A percentile compares a stretch with the other conserved stretches of the same genome.
These are phyloP conservation scores for Drosophila kepulauana DNA, from an alignment of 1,140 invertebrate genomes.

Conservation along the genomic window DNA sequence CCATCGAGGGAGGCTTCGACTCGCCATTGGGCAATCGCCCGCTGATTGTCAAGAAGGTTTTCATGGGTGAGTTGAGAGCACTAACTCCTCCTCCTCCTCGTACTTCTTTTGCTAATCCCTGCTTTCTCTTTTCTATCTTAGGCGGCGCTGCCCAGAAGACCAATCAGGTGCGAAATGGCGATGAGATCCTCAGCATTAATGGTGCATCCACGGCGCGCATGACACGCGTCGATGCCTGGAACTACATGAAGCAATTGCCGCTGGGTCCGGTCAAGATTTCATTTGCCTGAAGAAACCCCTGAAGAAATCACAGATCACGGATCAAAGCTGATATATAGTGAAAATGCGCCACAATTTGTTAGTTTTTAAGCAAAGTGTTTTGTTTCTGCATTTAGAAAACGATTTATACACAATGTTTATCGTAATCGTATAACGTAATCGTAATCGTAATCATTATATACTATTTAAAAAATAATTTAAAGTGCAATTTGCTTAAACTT, in stretches of 20 bases:
- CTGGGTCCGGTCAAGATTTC: conserved; percentile 89
- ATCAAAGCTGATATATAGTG: conserved; percentile 1
- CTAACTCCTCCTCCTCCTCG: not conserved
- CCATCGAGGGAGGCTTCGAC: conserved; percentile 95
- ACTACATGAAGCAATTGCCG: conserved; percentile 94
- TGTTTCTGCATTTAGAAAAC: conserved; percentile 58
- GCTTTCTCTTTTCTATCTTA: conserved; percentile 27
- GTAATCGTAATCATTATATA: conserved; percentile 53
- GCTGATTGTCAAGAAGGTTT: conserved; percentile 95
- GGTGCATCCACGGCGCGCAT: conserved; percentile 92
- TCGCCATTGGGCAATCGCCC: conserved; percentile 95
- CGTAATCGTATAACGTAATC: conserved; percentile 47
- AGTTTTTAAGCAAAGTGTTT: conserved; percentile 62
- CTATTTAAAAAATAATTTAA: conserved; percentile 67
- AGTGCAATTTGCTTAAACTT: conserved; percentile 71
- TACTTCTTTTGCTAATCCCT: not conserved
- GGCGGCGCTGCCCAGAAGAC: conserved; percentile 96
- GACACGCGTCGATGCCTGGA: conserved; percentile 97
- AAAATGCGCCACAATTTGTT: conserved; percentile 76
- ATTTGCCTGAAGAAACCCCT: conserved; percentile 56
- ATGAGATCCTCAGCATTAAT: conserved; percentile 94
- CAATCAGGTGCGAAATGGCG: conserved; percentile 92
- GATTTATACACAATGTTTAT: conserved; percentile 54
- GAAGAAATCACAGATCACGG: not conserved
- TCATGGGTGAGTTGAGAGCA: conserved; percentile 89